phyloP scores from a whole-genome alignment of 2,888 invertebrate species.

The Eupeodes luniger region DNA sequence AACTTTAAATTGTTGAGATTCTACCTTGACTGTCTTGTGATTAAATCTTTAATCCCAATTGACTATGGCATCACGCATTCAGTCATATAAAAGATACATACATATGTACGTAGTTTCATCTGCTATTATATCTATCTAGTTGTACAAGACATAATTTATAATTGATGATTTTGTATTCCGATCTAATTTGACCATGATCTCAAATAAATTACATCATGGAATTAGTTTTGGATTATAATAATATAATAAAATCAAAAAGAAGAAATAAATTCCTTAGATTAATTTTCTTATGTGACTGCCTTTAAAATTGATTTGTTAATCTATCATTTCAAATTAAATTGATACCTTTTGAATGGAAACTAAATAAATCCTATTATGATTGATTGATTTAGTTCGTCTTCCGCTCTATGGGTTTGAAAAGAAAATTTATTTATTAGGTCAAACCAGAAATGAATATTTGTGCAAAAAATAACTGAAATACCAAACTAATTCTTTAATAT shows the following conservation, averaged over 20 bases:
- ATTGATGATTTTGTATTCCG: conserved; percentile 27
- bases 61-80: not conserved
- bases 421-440: conserved; percentile 24
- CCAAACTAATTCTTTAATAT: too few species aligned
- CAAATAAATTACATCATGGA: conserved; percentile 39
- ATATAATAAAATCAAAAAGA: not conserved
- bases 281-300: conserved; percentile 10
- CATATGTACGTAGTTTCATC: not conserved
- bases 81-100: not conserved
- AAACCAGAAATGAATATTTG: conserved; percentile 16
- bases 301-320: conserved; percentile 30
- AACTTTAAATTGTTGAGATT: conserved; percentile 10
- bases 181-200: conserved; percentile 34
- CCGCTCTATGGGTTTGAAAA: conserved; percentile 23
- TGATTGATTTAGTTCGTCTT: conserved; percentile 27
- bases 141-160: not conserved
- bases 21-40: conserved; percentile 30
- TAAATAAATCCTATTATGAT: conserved; percentile 23
- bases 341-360: conserved; percentile 8
- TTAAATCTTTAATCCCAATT: conserved; percentile 26
- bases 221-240: conserved; percentile 4
- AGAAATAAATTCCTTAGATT: conserved; percentile 12
- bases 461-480: not conserved
- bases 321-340: conserved; percentile 24
- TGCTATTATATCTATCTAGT: not conserved